Base-by-base conservation (phyloP, 2,888 invertebrate species). In the Ennomos fuscantarius region DNA sequence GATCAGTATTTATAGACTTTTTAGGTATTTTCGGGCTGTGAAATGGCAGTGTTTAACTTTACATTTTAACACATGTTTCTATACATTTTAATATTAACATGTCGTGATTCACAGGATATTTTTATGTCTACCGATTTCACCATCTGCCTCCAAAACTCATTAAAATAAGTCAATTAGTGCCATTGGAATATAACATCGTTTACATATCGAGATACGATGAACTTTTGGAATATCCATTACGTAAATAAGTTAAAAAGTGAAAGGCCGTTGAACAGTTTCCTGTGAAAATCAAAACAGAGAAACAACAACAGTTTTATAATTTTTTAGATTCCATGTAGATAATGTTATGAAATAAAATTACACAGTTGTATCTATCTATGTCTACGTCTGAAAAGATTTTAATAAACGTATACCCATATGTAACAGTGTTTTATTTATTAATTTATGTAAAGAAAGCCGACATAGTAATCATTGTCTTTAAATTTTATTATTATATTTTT, bases 351-450 rank as follows among this genome's bases (percentile, higher is more conserved):
- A 61, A 66, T 55, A 66, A 66, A 63, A 66, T 48, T 37, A 13
- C 42, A 73, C 71, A 24, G 24, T 15, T 69, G 71, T 55, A 71
- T 71, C 54, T 41, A 72, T 71, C 54, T 41, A 72, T 73, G 69
- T 75, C 67, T 68, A 72, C 71, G 63, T 68, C 63, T 72, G 65
- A 73, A 70, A 71, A 73, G 76, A 80, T 81, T 85, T 86, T 82
- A 86, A 81, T 86, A 86, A 84, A 86, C 78, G 74, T 86, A 82
- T 83, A 81, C 79, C 73, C 72, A 77, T 75, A 65, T 65, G 60
- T 61, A 36, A 47, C 45, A 55, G 54, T 63, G 63, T 78, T 72
- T 77, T 69, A 50, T 46, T 60, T 47, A 39, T 2, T 33, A 13
- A 9, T 5, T 41, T 33, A 33, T 5, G 31, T 9, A 8, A 12